phyloP scores from a whole-genome alignment of 2,888 invertebrate species.

The Archaeoteleia sp. region DNA sequence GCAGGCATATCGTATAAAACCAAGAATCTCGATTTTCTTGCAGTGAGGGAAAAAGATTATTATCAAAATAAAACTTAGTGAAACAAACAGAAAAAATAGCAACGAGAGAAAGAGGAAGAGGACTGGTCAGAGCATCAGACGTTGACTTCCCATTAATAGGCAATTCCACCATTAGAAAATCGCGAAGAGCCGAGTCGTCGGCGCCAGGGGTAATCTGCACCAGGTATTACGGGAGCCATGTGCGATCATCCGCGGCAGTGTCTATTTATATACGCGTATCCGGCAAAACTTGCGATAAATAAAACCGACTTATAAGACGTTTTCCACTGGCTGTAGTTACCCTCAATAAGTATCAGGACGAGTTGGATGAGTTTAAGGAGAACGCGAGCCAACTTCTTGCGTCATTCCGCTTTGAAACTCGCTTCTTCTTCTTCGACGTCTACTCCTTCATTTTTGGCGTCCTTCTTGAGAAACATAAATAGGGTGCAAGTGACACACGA shows the following conservation, averaged over 20 bases:
- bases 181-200: constrained; percentile 29
- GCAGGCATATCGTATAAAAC: constrained; percentile 11
- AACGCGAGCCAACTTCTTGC: constrained; percentile 15
- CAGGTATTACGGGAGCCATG: constrained; percentile 53
- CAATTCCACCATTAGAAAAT: constrained; percentile 59
- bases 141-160: constrained; percentile 67
- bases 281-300: constrained; percentile 14
- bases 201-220: constrained; percentile 54
- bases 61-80: constrained; percentile 36
- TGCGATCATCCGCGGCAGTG: constrained; percentile 41
- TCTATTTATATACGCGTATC: constrained; percentile 55
- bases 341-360: constrained; percentile 27
- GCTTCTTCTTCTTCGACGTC: neutral
- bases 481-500: too few species aligned
- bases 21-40: constrained; percentile 15
- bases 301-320: constrained; percentile 6
- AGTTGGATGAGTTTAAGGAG: constrained; percentile 14
- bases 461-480: too few species aligned
- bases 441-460: too few species aligned
- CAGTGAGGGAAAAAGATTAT: constrained; percentile 19
- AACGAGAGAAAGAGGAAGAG: constrained; percentile 56
- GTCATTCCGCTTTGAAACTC: constrained; percentile 20
- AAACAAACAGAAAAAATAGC: constrained; percentile 51
- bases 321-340: constrained; percentile 18
- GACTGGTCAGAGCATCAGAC: constrained; percentile 58